Conservation (phyloP, 2,888 invertebrate species). For the Tuberolachnus salignus region DNA sequence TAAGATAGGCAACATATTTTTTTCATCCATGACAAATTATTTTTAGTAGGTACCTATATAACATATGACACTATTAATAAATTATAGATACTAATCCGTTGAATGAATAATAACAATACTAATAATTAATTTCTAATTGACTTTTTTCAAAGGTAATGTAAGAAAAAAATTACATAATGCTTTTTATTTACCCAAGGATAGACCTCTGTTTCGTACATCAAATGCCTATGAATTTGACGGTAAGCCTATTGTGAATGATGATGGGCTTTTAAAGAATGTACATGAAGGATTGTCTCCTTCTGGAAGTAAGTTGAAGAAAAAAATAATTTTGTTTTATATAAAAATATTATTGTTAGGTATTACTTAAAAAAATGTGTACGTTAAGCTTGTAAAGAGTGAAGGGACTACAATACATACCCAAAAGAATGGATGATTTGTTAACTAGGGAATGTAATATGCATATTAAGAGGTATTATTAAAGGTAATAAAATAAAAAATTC, state of each 20-base stretch:
- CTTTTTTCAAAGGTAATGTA: constrained; percentile 54
- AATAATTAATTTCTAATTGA: not conserved
- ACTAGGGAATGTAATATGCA: constrained; percentile 9
- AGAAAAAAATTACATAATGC: constrained; percentile 74
- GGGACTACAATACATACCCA: constrained; percentile 29
- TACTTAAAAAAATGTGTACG: constrained; percentile 35
- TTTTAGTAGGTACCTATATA: not conserved
- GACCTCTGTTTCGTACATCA: constrained; percentile 77
- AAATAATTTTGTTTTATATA: not conserved
- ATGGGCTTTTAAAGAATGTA: constrained; percentile 72
- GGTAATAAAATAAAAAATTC: not conserved
- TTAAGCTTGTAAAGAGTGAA: constrained; percentile 29
- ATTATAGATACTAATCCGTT: not conserved
- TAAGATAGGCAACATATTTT: no score
- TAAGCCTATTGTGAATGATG: constrained; percentile 63
- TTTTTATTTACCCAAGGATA: constrained; percentile 71
- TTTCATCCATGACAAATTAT: not conserved
- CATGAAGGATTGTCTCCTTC: constrained; percentile 70
- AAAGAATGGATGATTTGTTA: constrained; percentile 40
- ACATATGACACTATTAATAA: not conserved
- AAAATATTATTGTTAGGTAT: constrained; percentile 56
- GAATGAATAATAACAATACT: not conserved
- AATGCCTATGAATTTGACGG: constrained; percentile 69
- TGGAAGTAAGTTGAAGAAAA: constrained; percentile 60
- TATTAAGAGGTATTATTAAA: constrained; percentile 32